These are phyloP conservation scores for Pipistrellus pipistrellus DNA, from an alignment of 2,797 vertebrate genomes.

Conservation along the genomic window DNA sequence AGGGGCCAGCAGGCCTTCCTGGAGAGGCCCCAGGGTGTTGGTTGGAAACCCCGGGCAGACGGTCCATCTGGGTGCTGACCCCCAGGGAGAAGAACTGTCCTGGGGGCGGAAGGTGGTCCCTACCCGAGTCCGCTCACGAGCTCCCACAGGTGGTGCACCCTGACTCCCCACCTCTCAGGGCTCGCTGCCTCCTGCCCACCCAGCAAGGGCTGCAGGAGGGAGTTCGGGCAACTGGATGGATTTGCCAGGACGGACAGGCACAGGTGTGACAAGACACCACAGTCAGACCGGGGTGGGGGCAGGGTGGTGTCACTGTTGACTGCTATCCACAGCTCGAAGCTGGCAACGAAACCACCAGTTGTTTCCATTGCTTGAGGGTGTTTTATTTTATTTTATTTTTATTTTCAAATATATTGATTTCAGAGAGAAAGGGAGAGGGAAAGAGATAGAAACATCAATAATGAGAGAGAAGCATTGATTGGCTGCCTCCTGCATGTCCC, in stretches of 20 bases:
- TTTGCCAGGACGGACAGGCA: neutral
- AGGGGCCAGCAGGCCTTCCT: neutral
- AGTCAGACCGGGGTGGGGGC: neutral
- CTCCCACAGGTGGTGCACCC: neutral
- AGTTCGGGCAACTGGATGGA: neutral
- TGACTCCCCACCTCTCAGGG: neutral
- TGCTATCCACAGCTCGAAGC: neutral
- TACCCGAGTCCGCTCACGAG: neutral
- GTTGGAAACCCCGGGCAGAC: neutral
- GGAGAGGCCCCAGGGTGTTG: neutral
- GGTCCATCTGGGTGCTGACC: neutral
- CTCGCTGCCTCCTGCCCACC: neutral
- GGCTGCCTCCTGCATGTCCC: too few relatives aligned
- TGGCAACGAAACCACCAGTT: neutral
- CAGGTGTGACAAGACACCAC: neutral
- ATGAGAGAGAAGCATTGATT: too few relatives aligned
- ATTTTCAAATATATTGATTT: too few relatives aligned
- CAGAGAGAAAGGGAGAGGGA: too few relatives aligned
- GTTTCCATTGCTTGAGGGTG: neutral
- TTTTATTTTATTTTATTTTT: too few relatives aligned
- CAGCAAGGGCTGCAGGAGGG: neutral
- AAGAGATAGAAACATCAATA: too few relatives aligned
- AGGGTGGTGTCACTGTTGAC: neutral
- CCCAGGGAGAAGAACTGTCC: neutral
- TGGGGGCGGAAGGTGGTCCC: neutral